phyloP scores from a whole-genome alignment of 2,797 vertebrate genomes.

The Clarias platycephalus region DNA sequence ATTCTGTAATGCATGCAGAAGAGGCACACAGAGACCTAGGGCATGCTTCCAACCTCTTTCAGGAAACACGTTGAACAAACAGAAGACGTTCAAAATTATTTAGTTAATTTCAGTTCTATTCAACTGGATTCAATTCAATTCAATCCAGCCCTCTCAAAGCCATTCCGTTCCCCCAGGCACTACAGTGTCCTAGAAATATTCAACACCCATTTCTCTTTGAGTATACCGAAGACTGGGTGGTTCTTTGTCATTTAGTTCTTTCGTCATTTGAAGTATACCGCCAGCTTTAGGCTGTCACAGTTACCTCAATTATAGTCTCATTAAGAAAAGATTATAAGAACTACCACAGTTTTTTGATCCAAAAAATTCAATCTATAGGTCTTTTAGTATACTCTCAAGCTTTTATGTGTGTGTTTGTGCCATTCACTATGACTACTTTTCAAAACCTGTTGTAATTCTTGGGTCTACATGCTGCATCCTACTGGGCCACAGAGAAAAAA shows the following conservation, averaged over 20 bases:
- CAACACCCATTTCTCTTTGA: slow-evolving; percentile 22
- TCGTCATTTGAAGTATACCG: slow-evolving; percentile 26
- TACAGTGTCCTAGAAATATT: slow-evolving; percentile 31
- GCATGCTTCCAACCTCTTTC: neutral
- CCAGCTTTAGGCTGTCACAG: slow-evolving; percentile 12
- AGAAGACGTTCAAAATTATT: neutral
- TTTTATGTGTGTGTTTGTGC: neutral
- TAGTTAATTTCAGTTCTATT: slow-evolving; percentile 20
- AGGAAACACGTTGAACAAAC: neutral
- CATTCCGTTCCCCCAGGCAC: slow-evolving; percentile 19
- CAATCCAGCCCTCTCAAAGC: slow-evolving; percentile 16
- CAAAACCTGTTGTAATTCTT: neutral
- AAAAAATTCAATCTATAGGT: neutral
- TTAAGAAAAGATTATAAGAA: slow-evolving; percentile 19
- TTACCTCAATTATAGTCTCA: slow-evolving; percentile 22
- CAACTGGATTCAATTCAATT: slow-evolving; percentile 7
- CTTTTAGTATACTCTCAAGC: neutral
- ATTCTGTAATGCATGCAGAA: neutral
- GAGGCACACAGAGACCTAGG: neutral
- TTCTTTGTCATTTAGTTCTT: slow-evolving; percentile 11
- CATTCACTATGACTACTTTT: slow-evolving; percentile 1
- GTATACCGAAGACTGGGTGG: slow-evolving; percentile 3
- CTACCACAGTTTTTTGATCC: neutral
- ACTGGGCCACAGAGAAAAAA: slow-evolving; percentile 56
- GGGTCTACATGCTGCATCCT: slow-evolving; percentile 19